A percentile compares a stretch with the other conserved stretches of the same genome.
phyloP scores from a whole-genome alignment of 23 tunicate species.

The Halocynthia roretzi region DNA sequence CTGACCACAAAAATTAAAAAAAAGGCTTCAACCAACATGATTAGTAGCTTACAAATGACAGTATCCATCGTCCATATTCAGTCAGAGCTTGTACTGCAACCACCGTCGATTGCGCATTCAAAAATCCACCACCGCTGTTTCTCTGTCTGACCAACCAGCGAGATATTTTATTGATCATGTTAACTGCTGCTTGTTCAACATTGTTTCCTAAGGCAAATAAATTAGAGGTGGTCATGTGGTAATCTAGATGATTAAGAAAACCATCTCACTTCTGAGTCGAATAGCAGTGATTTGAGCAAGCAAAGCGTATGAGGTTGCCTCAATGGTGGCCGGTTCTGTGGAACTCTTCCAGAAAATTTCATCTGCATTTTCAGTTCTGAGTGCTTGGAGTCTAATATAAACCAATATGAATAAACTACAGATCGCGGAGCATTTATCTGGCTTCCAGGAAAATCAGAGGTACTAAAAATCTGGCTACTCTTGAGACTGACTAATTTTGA shows the following conservation, averaged over 20 bases:
- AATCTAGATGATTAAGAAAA: neutral
- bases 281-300: constrained; percentile 12
- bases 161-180: constrained; percentile 16
- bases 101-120: constrained; percentile 21
- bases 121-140: constrained; percentile 19
- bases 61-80: constrained; percentile 27
- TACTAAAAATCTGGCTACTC: too few species aligned
- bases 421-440: too few species aligned
- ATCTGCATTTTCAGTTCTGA: neutral
- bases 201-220: neutral
- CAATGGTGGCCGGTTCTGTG: neutral
- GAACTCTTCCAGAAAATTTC: constrained; percentile 9
- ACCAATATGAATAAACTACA: neutral
- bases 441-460: too few species aligned
- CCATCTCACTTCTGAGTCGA: neutral
- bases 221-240: neutral
- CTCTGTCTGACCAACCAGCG: constrained; percentile 30
- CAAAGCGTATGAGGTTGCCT: constrained; percentile 17
- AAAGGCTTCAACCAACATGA: too few species aligned
- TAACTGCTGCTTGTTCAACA: constrained; percentile 1
- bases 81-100: constrained; percentile 27
- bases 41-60: neutral
- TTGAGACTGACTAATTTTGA: too few species aligned
- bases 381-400: neutral
- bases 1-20: too few species aligned